Evolutionary conservation across 2,113 vertebrate species (phyloP).

Genomic region (Petroica traversi): DNA sequence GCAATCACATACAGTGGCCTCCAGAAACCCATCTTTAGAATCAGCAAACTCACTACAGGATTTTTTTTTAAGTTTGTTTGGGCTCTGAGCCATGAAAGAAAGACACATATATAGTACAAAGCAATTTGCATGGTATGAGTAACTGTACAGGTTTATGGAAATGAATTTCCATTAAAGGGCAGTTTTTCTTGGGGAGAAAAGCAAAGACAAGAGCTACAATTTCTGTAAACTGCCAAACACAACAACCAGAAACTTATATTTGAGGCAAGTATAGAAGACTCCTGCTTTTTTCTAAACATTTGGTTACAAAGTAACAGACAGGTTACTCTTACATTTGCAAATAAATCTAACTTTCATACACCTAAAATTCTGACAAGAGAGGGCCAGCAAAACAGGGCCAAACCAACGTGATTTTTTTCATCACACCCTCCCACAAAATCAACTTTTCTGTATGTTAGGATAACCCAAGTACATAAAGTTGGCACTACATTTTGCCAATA

Average conservation of each 20-base stretch:
- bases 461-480: background rate
- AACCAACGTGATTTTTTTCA: background rate
- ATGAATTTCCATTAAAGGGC: background rate
- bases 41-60: background rate
- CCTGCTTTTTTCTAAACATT: background rate
- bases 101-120: background rate
- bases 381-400: background rate
- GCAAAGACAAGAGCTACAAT: background rate
- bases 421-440: background rate
- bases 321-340: background rate
- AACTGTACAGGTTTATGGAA: background rate
- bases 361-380: background rate
- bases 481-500: background rate
- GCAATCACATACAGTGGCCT: background rate
- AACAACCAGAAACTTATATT: background rate
- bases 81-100: background rate
- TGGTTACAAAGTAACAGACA: background rate
- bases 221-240: background rate
- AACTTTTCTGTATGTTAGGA: background rate
- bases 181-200: background rate
- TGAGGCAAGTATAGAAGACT: background rate
- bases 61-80: background rate
- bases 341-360: background rate
- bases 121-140: background rate
- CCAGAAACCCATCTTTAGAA: background rate